Conservation (phyloP, 1,140 invertebrate species). For the Goniozus legneri region DNA sequence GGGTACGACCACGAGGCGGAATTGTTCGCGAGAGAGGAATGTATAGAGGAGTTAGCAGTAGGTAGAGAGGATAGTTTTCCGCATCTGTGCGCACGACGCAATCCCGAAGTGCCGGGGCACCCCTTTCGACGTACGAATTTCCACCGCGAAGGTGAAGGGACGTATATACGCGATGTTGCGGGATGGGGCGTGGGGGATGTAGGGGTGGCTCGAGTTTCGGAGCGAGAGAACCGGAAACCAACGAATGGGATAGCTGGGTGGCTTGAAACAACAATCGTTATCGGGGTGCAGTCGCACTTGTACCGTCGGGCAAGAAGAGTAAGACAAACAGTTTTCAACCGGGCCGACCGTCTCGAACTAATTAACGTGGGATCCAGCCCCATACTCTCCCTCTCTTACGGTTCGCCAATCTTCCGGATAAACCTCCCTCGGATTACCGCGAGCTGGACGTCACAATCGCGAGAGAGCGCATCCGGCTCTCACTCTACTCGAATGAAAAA, state of each 20-base stretch:
- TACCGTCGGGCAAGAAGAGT: constrained; percentile 20
- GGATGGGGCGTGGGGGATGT: neutral
- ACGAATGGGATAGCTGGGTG: neutral
- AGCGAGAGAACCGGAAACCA: neutral
- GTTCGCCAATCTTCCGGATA: neutral
- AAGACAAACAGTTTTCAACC: constrained; percentile 42
- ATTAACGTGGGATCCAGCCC: constrained; percentile 41
- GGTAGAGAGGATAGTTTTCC: constrained; percentile 36
- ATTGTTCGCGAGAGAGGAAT: neutral
- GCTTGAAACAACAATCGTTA: constrained; percentile 37
- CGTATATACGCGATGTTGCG: neutral
- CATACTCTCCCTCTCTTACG: constrained; percentile 3
- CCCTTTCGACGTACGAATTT: too few relatives aligned
- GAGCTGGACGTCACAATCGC: too few relatives aligned
- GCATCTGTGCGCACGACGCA: constrained; percentile 35
- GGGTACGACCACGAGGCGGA: neutral
- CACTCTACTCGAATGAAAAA: too few relatives aligned
- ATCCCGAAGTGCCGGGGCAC: constrained; percentile 16
- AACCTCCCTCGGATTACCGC: too few relatives aligned
- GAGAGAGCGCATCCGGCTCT: too few relatives aligned
- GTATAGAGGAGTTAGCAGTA: neutral
- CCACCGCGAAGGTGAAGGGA: too few relatives aligned
- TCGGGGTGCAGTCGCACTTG: constrained; percentile 26
- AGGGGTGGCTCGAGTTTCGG: neutral
- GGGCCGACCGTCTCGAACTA: constrained; percentile 39